A percentile compares a stretch with the other conserved stretches of the same genome.
These are phyloP conservation scores for Urocolius indicus DNA, from an alignment of 2,113 vertebrate species.

Conservation along the genomic window DNA sequence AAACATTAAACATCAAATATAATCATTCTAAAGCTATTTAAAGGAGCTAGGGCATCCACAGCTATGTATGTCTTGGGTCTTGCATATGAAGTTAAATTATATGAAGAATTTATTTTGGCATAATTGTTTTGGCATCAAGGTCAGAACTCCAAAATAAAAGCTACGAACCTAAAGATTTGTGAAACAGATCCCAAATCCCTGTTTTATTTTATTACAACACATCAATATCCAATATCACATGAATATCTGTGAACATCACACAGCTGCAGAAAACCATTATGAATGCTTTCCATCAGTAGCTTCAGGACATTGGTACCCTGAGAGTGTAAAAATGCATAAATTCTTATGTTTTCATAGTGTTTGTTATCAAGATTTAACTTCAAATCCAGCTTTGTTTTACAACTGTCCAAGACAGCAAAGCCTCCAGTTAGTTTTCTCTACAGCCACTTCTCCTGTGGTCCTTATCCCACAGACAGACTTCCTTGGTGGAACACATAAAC, in stretches of 20 bases:
- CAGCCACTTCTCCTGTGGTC: neutral
- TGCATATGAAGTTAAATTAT: neutral
- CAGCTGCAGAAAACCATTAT: neutral
- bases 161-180: neutral
- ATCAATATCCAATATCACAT: neutral
- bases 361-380: neutral
- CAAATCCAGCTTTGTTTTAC: neutral
- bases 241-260: neutral
- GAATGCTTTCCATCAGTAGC: neutral
- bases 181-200: neutral
- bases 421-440: neutral
- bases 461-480: neutral
- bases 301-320: neutral
- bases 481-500: neutral
- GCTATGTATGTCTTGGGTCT: conserved; percentile 34
- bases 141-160: neutral
- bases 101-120: conserved; percentile 21
- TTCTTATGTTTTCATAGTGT: neutral
- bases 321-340: neutral
- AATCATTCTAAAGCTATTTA: conserved; percentile 32
- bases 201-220: neutral
- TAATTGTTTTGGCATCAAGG: conserved; percentile 7
- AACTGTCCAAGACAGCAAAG: neutral
- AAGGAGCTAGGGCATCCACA: neutral
- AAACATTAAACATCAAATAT: neutral